These are phyloP conservation scores for Procambarus clarkii DNA, from an alignment of 1,140 invertebrate species.

Conservation along the genomic window DNA sequence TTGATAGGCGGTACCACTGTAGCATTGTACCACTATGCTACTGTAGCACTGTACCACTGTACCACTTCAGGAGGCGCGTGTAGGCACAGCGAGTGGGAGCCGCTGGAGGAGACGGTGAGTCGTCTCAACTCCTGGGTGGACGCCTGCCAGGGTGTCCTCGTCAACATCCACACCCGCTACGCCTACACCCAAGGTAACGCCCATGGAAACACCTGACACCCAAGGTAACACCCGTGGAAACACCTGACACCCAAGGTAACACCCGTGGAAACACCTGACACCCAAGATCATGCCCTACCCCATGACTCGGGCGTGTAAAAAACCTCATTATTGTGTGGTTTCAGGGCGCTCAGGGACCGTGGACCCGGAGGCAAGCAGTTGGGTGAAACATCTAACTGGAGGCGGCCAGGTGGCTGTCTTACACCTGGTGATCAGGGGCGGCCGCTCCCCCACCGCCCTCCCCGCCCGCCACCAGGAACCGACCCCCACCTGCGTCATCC, in stretches of 20 bases:
- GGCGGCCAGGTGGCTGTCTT: conserved; percentile 23
- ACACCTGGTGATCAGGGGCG: conserved; percentile 23
- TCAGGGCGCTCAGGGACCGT: not conserved
- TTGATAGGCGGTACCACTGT: no score
- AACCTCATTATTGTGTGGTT: not conserved
- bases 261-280: not conserved
- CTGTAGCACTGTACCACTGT: not conserved
- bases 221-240: not conserved
- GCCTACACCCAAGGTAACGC: conserved; percentile 29
- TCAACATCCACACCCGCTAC: conserved; percentile 23
- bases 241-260: not conserved
- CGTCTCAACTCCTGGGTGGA: conserved; percentile 32
- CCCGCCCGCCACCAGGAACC: not conserved
- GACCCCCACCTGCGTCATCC: conserved; percentile 11
- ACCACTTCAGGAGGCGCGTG: not conserved
- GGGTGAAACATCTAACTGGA: not conserved
- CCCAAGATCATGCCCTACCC: not conserved
- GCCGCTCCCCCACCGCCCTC: conserved; percentile 2
- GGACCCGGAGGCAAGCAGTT: not conserved
- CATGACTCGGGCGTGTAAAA: no score
- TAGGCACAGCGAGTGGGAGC: conserved; percentile 3
- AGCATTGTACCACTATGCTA: not conserved
- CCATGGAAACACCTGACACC: not conserved
- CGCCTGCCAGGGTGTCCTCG: conserved; percentile 1
- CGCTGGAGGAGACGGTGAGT: not conserved